Evolutionary conservation across 64 coral and sea anemone genomes (phyloP).

Genomic region (Pachyseris speciosa): DNA sequence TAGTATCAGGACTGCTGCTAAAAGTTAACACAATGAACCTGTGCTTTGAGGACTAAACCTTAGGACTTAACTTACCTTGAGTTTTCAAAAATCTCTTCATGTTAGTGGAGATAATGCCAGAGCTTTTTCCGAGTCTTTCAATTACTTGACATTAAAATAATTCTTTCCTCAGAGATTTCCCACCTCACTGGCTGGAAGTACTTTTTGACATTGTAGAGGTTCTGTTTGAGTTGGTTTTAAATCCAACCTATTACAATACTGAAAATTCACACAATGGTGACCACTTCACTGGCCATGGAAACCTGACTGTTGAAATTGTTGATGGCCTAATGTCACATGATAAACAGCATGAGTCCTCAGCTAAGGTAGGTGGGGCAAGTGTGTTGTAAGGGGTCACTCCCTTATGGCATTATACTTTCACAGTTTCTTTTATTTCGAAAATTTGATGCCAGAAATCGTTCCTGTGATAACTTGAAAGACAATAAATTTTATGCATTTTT

Average conservation of each 20-base stretch:
- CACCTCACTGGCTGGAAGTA: slow-evolving; percentile 11
- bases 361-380: not conserved
- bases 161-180: not conserved
- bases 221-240: not conserved
- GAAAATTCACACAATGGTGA: not conserved
- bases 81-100: not conserved
- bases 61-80: no score
- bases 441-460: not conserved
- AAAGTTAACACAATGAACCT: no score
- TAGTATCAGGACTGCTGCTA: no score
- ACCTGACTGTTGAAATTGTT: not conserved
- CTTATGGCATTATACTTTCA: no score
- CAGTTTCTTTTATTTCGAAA: no score
- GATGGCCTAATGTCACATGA: not conserved
- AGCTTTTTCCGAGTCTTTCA: no score
- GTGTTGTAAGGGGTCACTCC: no score
- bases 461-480: not conserved
- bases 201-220: slow-evolving; percentile 13
- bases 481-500: not conserved
- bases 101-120: no score
- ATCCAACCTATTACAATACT: not conserved
- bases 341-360: not conserved
- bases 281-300: not conserved
- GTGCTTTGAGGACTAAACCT: no score
- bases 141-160: not conserved